phyloP scores from a whole-genome alignment of 1,140 invertebrate genomes.

The Sycophila sp. region DNA sequence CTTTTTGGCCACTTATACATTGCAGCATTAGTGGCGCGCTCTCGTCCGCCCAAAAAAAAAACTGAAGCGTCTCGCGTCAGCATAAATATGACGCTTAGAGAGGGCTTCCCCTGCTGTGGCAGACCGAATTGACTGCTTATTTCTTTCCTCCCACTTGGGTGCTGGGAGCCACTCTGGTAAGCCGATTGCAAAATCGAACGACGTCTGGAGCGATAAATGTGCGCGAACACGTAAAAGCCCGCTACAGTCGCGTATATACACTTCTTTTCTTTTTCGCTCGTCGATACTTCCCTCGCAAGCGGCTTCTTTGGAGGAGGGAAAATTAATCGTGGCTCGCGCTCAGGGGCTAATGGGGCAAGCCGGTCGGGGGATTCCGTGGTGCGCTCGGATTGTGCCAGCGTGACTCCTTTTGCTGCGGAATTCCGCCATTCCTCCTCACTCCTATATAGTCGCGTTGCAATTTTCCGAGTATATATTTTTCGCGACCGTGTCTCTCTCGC shows the following conservation, averaged over 20 bases:
- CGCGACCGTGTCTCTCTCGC: background rate
- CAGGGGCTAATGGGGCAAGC: background rate
- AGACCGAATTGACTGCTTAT: background rate
- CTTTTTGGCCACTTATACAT: no score
- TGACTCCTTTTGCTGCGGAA: background rate
- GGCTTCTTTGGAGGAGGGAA: background rate
- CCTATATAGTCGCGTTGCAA: background rate
- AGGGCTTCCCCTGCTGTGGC: background rate
- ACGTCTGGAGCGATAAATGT: constrained; percentile 42
- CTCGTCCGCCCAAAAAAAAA: no score
- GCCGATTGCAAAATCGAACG: constrained; percentile 49
- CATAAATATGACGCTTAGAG: constrained; percentile 3
- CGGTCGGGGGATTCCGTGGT: background rate
- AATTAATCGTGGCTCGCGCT: background rate
- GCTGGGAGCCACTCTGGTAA: no score
- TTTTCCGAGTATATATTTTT: constrained; percentile 30
- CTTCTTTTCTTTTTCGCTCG: background rate
- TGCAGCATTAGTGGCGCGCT: no score
- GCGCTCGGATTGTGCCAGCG: no score
- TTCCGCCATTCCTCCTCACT: background rate
- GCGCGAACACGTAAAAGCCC: constrained; percentile 12
- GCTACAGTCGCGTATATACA: no score
- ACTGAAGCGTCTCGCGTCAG: background rate
- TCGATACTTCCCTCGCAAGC: no score
- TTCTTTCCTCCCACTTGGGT: background rate